Evolutionary conservation across 2,888 invertebrate species (phyloP).

Genomic region (Cheilosia pagana): DNA sequence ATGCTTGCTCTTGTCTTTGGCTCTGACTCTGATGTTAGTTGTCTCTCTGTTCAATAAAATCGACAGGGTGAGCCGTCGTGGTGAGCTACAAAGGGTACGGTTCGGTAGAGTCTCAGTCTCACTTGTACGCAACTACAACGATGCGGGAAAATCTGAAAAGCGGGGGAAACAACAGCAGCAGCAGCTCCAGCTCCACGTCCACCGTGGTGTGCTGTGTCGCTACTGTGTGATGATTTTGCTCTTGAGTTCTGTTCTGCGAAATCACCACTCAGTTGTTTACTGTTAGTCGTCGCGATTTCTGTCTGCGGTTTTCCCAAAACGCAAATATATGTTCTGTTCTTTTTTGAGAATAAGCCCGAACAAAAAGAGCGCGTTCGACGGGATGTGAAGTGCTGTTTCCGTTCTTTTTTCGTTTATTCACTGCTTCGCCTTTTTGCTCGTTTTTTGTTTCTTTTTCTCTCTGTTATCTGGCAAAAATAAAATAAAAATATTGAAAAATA

Average conservation of each 20-base stretch:
- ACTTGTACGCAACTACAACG: slow-evolving; percentile 26
- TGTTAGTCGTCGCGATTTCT: slow-evolving; percentile 77
- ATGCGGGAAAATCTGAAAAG: slow-evolving; percentile 58
- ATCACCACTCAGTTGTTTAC: slow-evolving; percentile 78
- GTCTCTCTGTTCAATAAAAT: slow-evolving; percentile 58
- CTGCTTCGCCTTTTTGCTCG: slow-evolving; percentile 67
- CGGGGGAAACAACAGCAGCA: slow-evolving; percentile 36
- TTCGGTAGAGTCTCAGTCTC: slow-evolving; percentile 30
- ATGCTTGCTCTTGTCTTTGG: slow-evolving; percentile 12
- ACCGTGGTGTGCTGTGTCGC: slow-evolving; percentile 24
- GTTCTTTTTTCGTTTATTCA: slow-evolving; percentile 66
- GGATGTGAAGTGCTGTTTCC: slow-evolving; percentile 65
- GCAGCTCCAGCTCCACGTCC: slow-evolving; percentile 51
- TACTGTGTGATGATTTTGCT: slow-evolving; percentile 58
- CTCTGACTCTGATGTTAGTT: slow-evolving; percentile 4
- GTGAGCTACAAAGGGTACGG: slow-evolving; percentile 51
- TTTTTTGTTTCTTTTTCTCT: slow-evolving; percentile 42
- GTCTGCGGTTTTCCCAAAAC: slow-evolving; percentile 70
- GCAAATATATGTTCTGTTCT: slow-evolving; percentile 10
- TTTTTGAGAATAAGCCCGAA: slow-evolving; percentile 39
- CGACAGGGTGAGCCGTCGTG: slow-evolving; percentile 59
- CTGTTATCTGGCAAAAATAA: slow-evolving; percentile 23
- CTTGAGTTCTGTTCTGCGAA: slow-evolving; percentile 67
- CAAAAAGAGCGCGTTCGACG: slow-evolving; percentile 66
- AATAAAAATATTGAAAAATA: background rate